Evolutionary conservation across 2,113 vertebrate species (phyloP).

Genomic region (Bagarius yarrelli): DNA sequence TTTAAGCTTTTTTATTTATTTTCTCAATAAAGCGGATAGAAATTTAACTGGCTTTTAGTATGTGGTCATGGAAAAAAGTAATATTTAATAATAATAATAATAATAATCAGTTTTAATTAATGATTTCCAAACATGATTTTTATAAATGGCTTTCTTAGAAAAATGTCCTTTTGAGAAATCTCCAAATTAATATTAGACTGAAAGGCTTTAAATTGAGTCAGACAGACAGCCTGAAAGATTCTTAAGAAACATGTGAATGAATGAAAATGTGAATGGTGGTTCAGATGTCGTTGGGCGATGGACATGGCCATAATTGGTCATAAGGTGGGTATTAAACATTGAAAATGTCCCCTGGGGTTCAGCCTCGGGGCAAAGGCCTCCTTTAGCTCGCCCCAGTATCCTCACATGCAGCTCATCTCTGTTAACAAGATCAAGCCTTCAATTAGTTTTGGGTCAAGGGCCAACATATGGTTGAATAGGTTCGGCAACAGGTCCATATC

Average conservation of each 20-base stretch:
- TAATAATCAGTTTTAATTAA: not conserved
- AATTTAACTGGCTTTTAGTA: too few species aligned
- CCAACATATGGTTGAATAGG: conserved; percentile 47
- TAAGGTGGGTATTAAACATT: conserved; percentile 47
- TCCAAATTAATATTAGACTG: not conserved
- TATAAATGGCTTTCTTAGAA: not conserved
- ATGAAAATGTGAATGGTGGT: conserved; percentile 21
- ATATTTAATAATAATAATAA: not conserved
- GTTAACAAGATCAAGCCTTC: conserved; percentile 52
- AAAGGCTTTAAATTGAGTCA: not conserved
- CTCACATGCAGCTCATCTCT: conserved; percentile 47
- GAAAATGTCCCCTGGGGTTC: conserved; percentile 47
- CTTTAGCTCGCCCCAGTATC: conserved; percentile 30
- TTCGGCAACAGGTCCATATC: conserved; percentile 45
- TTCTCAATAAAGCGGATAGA: not conserved
- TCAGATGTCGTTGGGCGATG: conserved; percentile 42
- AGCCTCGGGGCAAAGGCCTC: conserved; percentile 45
- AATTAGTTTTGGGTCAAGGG: conserved; percentile 49
- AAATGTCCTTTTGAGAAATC: not conserved
- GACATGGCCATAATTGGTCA: conserved; percentile 44
- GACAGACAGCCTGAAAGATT: conserved; percentile 11
- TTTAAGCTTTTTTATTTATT: not conserved
- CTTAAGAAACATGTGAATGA: conserved; percentile 38
- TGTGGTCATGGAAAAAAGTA: too few species aligned
- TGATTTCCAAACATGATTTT: not conserved